Evolutionary conservation across 2,888 invertebrate species (phyloP), one percentile per base, ranked within the genome.

Genomic region (Seira ritae): DNA sequence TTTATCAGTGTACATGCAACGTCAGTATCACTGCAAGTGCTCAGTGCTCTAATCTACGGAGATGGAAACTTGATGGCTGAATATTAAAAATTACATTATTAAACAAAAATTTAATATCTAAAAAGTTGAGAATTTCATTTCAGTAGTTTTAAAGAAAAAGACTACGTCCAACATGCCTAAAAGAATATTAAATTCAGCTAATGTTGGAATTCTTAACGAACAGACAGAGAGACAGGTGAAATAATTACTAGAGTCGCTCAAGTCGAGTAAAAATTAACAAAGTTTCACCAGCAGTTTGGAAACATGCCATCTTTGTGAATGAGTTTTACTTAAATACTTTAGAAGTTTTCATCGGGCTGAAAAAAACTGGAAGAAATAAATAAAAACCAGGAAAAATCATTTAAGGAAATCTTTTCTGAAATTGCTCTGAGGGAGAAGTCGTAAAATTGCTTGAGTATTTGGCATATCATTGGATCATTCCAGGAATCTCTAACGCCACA

Each of bases 1-100:
- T n/a, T n/a, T n/a, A n/a, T n/a, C n/a, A n/a, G n/a, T n/a, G n/a
- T n/a, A n/a, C n/a, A n/a, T n/a, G n/a, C n/a, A n/a, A n/a, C n/a
- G n/a, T n/a, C n/a, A n/a, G n/a, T n/a, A n/a, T n/a, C n/a, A n/a
- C n/a, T n/a, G n/a, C n/a, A n/a, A n/a, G n/a, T n/a, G n/a, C n/a
- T n/a, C n/a, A n/a, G n/a, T n/a, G n/a, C n/a, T n/a, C n/a, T 50
- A 50, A 31, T 31, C 31, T 8, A 31, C 8, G 31, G 19, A 68
- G 6, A 62, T 42, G 12, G 20, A 84, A 85, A 83, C 81, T 86
- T 88, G 86, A 89, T 86, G 86, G 87, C 85, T 75, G 88, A 85
- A 88, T 88, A 89, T 89, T 89, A 89, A 89, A 89, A 88, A 87
- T 84, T 89, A 87, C 83, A 89, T 89, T 86, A 87, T 89, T 89